phyloP scores from a whole-genome alignment of 2,113 vertebrate species.

The Phrynosoma blainvillii region DNA sequence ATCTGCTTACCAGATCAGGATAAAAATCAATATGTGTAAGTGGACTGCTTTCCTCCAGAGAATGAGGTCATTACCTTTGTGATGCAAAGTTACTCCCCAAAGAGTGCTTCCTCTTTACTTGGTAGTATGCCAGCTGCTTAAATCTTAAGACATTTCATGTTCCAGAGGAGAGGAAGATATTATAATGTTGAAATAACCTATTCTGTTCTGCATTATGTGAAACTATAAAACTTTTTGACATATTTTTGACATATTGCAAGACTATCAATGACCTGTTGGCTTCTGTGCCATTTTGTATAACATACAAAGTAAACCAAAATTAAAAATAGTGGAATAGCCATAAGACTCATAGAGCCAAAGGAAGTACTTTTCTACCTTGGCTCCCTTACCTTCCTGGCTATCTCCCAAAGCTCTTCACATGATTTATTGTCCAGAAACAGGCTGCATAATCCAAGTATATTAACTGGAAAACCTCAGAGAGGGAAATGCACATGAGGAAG shows the following conservation, averaged over 20 bases:
- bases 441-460: background rate
- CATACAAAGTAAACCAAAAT: background rate
- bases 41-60: constrained; percentile 2
- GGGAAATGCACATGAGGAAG: background rate
- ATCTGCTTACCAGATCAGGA: background rate
- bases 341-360: background rate
- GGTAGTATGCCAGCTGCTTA: constrained; percentile 5
- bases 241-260: background rate
- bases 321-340: background rate
- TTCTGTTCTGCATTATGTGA: background rate
- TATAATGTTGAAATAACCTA: background rate
- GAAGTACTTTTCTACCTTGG: background rate
- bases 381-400: constrained; percentile 4
- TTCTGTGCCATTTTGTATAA: background rate
- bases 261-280: background rate
- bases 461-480: background rate
- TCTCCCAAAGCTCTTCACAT: background rate
- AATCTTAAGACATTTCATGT: background rate
- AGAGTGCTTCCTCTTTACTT: background rate
- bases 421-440: background rate
- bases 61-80: background rate
- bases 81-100: constrained; percentile 20
- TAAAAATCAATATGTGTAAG: constrained; percentile 19
- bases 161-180: constrained; percentile 10
- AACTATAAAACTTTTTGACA: background rate